phyloP scores from a whole-genome alignment of 2,797 vertebrate species.

The Manis pentadactyla region DNA sequence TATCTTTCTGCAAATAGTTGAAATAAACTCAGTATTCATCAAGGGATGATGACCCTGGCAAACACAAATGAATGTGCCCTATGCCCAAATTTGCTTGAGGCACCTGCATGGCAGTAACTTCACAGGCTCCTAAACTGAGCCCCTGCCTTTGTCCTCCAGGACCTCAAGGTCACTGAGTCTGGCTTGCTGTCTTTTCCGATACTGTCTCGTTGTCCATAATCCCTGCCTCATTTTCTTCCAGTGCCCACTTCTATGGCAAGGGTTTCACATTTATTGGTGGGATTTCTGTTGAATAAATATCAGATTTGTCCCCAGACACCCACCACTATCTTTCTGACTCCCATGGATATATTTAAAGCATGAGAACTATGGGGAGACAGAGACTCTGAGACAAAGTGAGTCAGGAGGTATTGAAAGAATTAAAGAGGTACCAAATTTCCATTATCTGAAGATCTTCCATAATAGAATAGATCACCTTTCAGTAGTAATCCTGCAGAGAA shows the following conservation, averaged over 20 bases:
- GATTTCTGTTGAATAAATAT: background rate
- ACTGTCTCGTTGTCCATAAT: background rate
- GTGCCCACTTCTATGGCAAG: background rate
- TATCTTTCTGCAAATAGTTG: background rate
- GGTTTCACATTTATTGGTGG: background rate
- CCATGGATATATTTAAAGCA: background rate
- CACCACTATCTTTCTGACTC: background rate
- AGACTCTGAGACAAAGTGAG: background rate
- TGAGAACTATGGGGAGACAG: background rate
- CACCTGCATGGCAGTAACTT: background rate
- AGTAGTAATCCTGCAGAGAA: background rate
- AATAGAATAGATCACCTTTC: conserved; percentile 50
- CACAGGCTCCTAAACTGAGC: background rate
- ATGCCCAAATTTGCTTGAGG: background rate
- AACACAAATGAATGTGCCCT: background rate
- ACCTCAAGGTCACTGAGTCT: background rate
- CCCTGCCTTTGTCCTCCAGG: background rate
- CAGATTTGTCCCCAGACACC: background rate
- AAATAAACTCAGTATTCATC: background rate
- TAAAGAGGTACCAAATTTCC: background rate
- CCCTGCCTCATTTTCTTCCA: background rate
- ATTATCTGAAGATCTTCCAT: conserved; percentile 32
- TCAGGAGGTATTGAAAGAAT: conserved; percentile 39
- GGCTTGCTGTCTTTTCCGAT: background rate
- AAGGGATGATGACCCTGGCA: background rate